Conservation (phyloP, 2,797 vertebrate genomes). For the Mormyrus hasselquistii region DNA sequence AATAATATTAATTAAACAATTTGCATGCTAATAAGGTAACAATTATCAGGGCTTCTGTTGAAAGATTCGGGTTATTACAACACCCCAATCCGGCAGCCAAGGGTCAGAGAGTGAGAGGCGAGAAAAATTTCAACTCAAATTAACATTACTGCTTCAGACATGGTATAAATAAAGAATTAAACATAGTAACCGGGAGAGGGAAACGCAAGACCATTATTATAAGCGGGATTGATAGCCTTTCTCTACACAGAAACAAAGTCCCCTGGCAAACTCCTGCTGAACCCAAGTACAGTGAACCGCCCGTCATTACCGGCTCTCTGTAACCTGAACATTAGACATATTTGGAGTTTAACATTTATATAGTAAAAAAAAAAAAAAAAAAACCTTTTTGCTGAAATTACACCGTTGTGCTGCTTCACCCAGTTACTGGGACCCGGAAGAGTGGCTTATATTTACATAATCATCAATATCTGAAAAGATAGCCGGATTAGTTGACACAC, state of each 20-base stretch:
- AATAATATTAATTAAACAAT: slow-evolving; percentile 99
- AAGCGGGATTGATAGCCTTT: slow-evolving; percentile 66
- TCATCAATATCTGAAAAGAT: background rate
- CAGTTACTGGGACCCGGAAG: background rate
- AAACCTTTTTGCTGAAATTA: background rate
- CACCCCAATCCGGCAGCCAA: slow-evolving; percentile 96
- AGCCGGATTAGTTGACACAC: background rate
- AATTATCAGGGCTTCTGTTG: slow-evolving; percentile 99
- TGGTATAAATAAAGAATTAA: slow-evolving; percentile 99
- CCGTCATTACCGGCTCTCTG: slow-evolving; percentile 56
- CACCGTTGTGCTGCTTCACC: background rate
- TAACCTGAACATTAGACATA: slow-evolving; percentile 59
- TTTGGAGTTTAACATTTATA: slow-evolving; percentile 75
- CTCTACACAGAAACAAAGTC: slow-evolving; percentile 74
- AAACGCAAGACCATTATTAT: slow-evolving; percentile 58
- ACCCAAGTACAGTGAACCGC: slow-evolving; percentile 54
- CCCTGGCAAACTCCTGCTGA: slow-evolving; percentile 57
- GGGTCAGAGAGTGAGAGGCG: slow-evolving; percentile 94
- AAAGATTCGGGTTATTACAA: slow-evolving; percentile 99
- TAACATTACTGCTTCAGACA: slow-evolving; percentile 98
- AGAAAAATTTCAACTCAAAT: slow-evolving; percentile 98
- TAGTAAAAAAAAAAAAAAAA: slow-evolving; percentile 18
- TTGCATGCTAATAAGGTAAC: slow-evolving; percentile 99
- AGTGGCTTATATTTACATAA: background rate
- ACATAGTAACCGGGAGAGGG: slow-evolving; percentile 86